Base-by-base conservation (phyloP, 2,797 vertebrate species). In the Martes flavigula region DNA sequence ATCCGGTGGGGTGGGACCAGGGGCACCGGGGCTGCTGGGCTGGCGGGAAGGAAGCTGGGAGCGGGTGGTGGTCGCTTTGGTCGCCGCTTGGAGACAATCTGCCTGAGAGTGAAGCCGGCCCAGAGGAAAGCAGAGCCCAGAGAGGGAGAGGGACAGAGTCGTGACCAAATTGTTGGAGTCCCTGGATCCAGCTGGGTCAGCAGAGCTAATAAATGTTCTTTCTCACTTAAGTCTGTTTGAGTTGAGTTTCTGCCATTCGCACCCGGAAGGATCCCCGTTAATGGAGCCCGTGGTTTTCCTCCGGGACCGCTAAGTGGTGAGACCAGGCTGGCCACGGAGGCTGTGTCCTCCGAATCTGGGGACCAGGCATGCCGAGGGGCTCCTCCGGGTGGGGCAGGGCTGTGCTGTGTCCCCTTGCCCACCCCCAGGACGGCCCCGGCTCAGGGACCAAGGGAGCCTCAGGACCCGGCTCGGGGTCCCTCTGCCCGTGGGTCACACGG, bases 131-230 rank as follows among this genome's bases (percentile, higher is more conserved):
- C 48, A 18, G 54, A 64, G 23, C 15, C 30, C 18, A 4, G 93
- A 60, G 25, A n/a, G 0, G 6, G 88, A 87, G 64, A 27, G 21
- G 18, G n/a, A 17, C 17, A 0, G 0, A 0, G 4, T 66, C 54
- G 23, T 2, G 6, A 2, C 9, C 30, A 4, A 3, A 12, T 1
- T 32, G 6, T 43, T 8, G 32, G 68, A 15, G 15, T 21, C 75
- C 46, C 40, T 30, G 90, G 5, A 40, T 25, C n/a, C 54, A 43
- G 78, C 66, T 7, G 68, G 43, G 43, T 11, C 66, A 14, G 21
- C 7, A 2, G 14, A 56, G n/a, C 54, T 30, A 6, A 1, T 12
- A 11, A 8, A 21, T 18, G 27, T 48, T 14, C 38, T 17, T 12
- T 58, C 56, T 73, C 23, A 60, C 12, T 21, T 51, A 46, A 81